Evolutionary conservation across 2,113 vertebrate genomes (phyloP), one percentile per base, ranked within the genome.

Genomic region (Callithrix jacchus): DNA sequence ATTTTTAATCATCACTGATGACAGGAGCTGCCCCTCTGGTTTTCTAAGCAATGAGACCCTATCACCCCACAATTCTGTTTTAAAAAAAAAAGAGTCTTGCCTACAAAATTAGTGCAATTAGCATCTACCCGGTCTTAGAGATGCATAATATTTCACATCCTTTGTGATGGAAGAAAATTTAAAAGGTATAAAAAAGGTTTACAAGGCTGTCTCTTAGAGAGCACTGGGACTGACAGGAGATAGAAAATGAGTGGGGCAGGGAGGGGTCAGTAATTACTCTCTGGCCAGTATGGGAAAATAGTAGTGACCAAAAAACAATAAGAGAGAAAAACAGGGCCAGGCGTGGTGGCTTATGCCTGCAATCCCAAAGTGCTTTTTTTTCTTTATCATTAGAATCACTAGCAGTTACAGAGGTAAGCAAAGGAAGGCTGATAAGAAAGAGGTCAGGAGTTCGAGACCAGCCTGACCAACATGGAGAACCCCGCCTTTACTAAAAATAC

Each of bases 1-100:
- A 92, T 92, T 92, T 96, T 96, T 87, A 96, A 91, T 93, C 58
- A 64, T 76, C 30, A 91, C 56, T 96, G 8, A 89, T 37, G 16
- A 17, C 30, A 81, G 86, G 30, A 73, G 35, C 85, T 71, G 14
- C 1, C 49, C 56, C 73, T 87, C 30, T 95, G 23, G 42, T 49
- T 89, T 96, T 93, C 79, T 66, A 82, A 95, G 89, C 25, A 80
- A 74, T 54, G 30, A 58, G 45, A 91, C 66, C 35, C 56, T 52
- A 66, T 76, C 54, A 61, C 20, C 35, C 89, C n/a, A 91, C 6
- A 70, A 35, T 71, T n/a, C 20, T 42, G 11, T 73, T 92, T 49
- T n/a, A n/a, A n/a, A n/a, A 42, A 35, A 83, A 91, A 83, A 87
- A 86, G 68, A 61, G 73, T 18, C 10, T 32, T 89, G 20, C 17